Evolutionary conservation across 2,797 vertebrate species (phyloP).

Genomic region (Oryzias sinensis): DNA sequence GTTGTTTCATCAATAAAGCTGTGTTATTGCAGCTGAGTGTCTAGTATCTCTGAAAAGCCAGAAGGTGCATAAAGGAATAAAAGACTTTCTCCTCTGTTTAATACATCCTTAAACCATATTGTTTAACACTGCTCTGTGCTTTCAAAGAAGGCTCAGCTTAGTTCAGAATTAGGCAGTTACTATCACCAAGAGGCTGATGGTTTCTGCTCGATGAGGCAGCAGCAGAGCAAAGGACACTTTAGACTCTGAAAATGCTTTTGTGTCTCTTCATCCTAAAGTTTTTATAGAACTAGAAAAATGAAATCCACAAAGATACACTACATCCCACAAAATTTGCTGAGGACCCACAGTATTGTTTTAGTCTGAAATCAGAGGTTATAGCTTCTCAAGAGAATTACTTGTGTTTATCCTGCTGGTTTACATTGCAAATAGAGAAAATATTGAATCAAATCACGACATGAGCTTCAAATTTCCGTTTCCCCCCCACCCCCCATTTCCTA

Average conservation of each 20-base stretch:
- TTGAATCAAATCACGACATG: not conserved
- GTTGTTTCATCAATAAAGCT: conserved; percentile 7
- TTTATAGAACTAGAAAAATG: conserved; percentile 8
- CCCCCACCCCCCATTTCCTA: too few species aligned
- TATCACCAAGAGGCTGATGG: conserved; percentile 37
- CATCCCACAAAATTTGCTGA: not conserved
- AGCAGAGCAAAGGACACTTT: conserved; percentile 51
- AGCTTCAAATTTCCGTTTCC: not conserved
- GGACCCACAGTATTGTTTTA: conserved; percentile 20
- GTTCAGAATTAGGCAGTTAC: conserved; percentile 17
- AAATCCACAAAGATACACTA: conserved; percentile 1
- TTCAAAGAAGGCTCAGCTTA: conserved; percentile 36
- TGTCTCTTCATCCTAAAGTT: conserved; percentile 12
- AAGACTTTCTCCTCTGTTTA: conserved; percentile 45
- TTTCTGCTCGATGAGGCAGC: conserved; percentile 26
- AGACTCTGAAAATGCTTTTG: conserved; percentile 30
- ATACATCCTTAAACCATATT: conserved; percentile 47
- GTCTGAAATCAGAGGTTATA: conserved; percentile 29
- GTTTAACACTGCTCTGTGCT: conserved; percentile 42
- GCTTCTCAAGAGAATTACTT: conserved; percentile 28
- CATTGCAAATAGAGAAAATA: not conserved
- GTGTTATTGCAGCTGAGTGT: conserved; percentile 24
- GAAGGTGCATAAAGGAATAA: conserved; percentile 27
- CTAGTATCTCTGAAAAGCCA: conserved; percentile 30
- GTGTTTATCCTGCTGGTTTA: conserved; percentile 10